Evolutionary conservation across 2,797 vertebrate species (phyloP).

Genomic region (Botia kubotai): DNA sequence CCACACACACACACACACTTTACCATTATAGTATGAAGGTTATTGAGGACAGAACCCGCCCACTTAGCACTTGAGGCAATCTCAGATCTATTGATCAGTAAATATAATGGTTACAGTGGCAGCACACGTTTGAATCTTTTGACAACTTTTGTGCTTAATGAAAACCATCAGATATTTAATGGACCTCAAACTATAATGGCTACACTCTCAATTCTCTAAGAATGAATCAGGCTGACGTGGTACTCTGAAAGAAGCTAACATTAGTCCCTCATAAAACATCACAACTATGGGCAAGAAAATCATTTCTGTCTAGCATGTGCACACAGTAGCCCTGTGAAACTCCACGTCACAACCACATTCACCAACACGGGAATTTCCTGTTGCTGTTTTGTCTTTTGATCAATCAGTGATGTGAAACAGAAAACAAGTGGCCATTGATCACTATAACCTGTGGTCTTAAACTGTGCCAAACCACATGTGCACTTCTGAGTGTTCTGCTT

Average conservation of each 20-base stretch:
- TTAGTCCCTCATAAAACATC: slow-evolving; percentile 5
- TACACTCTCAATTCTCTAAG: background rate
- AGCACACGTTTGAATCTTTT: background rate
- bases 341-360: background rate
- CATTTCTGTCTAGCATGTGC: background rate
- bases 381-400: background rate
- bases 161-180: slow-evolving; percentile 17
- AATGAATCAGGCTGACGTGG: slow-evolving; percentile 7
- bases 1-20: no score
- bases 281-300: slow-evolving; percentile 6
- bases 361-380: background rate
- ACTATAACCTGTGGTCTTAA: background rate
- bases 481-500: background rate
- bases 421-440: no score
- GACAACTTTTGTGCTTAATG: slow-evolving; percentile 21
- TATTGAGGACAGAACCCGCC: background rate
- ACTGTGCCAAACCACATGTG: slow-evolving; percentile 14
- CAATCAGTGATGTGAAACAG: background rate
- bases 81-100: background rate
- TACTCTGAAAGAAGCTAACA: slow-evolving; percentile 29
- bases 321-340: background rate
- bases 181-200: background rate
- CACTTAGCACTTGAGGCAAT: background rate
- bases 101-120: background rate
- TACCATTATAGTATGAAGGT: background rate